phyloP scores from a whole-genome alignment of 2,888 invertebrate species.

The Microdon myrmicae region DNA sequence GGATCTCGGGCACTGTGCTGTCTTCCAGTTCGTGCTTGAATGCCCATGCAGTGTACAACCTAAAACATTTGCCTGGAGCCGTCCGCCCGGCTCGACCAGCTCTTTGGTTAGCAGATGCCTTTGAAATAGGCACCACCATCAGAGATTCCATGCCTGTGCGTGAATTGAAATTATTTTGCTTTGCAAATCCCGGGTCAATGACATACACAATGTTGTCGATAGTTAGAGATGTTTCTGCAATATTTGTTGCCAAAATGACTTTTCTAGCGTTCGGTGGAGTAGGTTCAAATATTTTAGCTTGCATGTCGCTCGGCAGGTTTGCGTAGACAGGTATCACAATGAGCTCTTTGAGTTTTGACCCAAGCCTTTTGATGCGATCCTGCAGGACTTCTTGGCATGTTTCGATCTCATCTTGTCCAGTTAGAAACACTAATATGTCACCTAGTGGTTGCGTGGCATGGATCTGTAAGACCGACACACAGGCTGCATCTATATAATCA shows the following conservation, averaged over 20 bases:
- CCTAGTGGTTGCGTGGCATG: slow-evolving; percentile 97
- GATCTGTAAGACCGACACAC: slow-evolving; percentile 97
- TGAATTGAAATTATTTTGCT: slow-evolving; percentile 98
- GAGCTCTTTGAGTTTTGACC: slow-evolving; percentile 92
- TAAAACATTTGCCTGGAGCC: slow-evolving; percentile 97
- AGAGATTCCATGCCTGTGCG: slow-evolving; percentile 98
- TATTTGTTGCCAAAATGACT: slow-evolving; percentile 97
- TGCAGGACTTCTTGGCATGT: slow-evolving; percentile 88
- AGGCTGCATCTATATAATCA: slow-evolving; percentile 97
- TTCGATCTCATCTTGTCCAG: slow-evolving; percentile 92
- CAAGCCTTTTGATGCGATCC: slow-evolving; percentile 90
- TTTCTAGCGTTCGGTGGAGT: slow-evolving; percentile 97
- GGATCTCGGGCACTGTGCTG: slow-evolving; percentile 98
- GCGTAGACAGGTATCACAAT: slow-evolving; percentile 96
- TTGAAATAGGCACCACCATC: slow-evolving; percentile 98
- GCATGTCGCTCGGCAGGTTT: slow-evolving; percentile 98
- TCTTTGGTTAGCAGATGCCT: slow-evolving; percentile 96
- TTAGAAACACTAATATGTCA: slow-evolving; percentile 95
- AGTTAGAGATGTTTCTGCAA: slow-evolving; percentile 98
- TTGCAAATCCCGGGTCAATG: slow-evolving; percentile 99
- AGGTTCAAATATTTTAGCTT: slow-evolving; percentile 98
- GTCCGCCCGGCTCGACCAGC: slow-evolving; percentile 96
- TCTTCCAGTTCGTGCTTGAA: slow-evolving; percentile 98
- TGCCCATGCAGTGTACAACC: slow-evolving; percentile 98
- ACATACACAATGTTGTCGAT: slow-evolving; percentile 99